A percentile compares a stretch with the other conserved stretches of the same genome.
These are phyloP conservation scores for Nyctibius grandis DNA, from an alignment of 2,797 vertebrate species.

Conservation along the genomic window DNA sequence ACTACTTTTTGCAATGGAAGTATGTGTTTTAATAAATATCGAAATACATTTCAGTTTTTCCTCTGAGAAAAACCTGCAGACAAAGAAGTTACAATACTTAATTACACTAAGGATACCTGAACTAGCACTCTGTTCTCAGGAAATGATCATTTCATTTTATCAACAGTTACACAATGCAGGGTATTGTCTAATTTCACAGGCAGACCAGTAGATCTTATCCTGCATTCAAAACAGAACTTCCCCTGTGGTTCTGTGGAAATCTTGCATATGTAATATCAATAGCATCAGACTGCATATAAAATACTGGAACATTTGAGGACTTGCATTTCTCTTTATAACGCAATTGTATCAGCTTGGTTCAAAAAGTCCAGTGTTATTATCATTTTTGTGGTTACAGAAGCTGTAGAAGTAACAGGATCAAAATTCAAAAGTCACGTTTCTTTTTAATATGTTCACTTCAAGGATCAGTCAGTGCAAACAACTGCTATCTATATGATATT, in stretches of 20 bases:
- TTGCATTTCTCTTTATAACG: not conserved
- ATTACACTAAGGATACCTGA: not conserved
- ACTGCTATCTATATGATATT: not conserved
- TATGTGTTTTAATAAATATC: not conserved
- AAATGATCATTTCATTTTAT: not conserved
- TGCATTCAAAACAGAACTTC: not conserved
- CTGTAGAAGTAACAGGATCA: not conserved
- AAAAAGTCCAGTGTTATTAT: not conserved
- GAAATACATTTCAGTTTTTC: not conserved
- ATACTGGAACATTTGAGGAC: not conserved
- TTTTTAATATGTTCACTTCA: not conserved
- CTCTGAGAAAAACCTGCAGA: not conserved
- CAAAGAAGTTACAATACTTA: not conserved
- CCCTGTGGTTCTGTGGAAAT: not conserved
- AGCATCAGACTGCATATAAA: not conserved
- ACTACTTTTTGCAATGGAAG: not conserved
- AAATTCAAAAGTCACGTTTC: not conserved
- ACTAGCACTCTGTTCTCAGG: not conserved
- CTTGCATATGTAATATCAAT: not conserved
- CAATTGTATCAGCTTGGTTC: not conserved
- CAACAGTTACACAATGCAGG: not conserved
- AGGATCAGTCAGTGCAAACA: not conserved
- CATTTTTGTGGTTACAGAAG: not conserved
- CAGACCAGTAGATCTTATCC: not conserved
- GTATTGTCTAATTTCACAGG: not conserved